phyloP scores from a whole-genome alignment of 1,140 invertebrate species.

The Doryteuthis pealeii region DNA sequence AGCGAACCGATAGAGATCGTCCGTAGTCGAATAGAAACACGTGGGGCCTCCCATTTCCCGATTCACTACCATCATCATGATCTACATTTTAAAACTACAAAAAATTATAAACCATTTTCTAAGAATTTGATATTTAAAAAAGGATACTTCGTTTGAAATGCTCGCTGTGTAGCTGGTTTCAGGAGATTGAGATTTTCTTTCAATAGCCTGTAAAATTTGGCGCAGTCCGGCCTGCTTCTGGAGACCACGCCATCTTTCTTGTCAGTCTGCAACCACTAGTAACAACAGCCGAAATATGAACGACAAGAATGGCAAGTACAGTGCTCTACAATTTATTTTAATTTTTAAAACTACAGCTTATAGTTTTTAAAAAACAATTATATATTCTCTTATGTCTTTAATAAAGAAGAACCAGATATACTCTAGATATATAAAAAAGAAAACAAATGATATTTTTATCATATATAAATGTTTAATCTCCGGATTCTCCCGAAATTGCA shows the following conservation, averaged over 20 bases:
- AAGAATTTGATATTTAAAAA: slow-evolving; percentile 48
- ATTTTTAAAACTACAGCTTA: no score
- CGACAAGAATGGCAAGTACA: no score
- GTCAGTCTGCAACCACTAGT: slow-evolving; percentile 10
- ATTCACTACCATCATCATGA: not conserved
- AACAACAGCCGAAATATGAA: slow-evolving; percentile 21
- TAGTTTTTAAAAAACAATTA: no score
- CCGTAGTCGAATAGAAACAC: not conserved
- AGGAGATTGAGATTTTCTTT: slow-evolving; percentile 98
- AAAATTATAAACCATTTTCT: no score
- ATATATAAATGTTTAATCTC: no score
- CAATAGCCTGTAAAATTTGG: slow-evolving; percentile 94
- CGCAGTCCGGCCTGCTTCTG: slow-evolving; percentile 92
- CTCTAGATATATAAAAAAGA: no score
- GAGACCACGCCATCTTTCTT: slow-evolving; percentile 75
- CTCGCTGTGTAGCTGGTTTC: slow-evolving; percentile 92
- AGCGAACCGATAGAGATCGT: no score
- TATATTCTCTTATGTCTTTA: no score
- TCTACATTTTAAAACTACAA: not conserved
- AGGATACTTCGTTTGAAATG: slow-evolving; percentile 97
- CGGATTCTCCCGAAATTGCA: no score
- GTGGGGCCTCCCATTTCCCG: not conserved
- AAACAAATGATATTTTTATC: no score
- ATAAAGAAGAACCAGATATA: no score
- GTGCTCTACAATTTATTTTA: no score